Conservation (phyloP, 2,113 vertebrate species). For the Leucosticte australis region DNA sequence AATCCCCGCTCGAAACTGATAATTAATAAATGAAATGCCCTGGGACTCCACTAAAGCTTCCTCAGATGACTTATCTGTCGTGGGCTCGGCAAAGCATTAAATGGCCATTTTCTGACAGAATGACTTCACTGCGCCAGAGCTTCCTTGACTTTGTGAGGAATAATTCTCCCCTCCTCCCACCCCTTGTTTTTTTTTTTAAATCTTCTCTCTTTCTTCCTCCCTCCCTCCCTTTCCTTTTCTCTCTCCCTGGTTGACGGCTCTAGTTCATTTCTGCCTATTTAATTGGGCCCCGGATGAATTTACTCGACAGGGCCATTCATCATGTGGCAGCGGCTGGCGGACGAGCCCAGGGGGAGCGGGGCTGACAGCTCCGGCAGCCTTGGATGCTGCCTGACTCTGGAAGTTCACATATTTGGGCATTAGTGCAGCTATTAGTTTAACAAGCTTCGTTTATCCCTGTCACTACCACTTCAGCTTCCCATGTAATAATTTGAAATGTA, state of each 20-base stretch:
- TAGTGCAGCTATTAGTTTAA: conserved; percentile 98
- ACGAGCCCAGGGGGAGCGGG: conserved; percentile 89
- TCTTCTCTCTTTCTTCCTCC: conserved; percentile 63
- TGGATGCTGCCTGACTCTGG: conserved; percentile 83
- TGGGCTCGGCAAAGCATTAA: conserved; percentile 90
- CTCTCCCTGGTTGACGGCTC: conserved; percentile 82
- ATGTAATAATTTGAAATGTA: conserved; percentile 93
- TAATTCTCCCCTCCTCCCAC: conserved; percentile 68
- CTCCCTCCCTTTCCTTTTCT: conserved; percentile 48
- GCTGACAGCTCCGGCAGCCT: conserved; percentile 86
- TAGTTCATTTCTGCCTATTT: conserved; percentile 88
- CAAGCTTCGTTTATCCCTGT: conserved; percentile 96
- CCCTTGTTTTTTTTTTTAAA: background rate
- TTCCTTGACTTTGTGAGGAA: conserved; percentile 76
- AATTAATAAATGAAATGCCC: conserved; percentile 89
- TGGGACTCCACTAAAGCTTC: conserved; percentile 80
- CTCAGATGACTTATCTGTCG: conserved; percentile 89
- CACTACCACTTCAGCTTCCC: conserved; percentile 89
- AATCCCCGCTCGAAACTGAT: conserved; percentile 72
- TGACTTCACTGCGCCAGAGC: conserved; percentile 77
- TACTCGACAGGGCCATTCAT: conserved; percentile 99
- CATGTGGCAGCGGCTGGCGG: conserved; percentile 94
- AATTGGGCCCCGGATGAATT: conserved; percentile 99
- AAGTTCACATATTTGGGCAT: conserved; percentile 91
- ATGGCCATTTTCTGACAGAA: conserved; percentile 92